phyloP scores from a whole-genome alignment of 2,113 vertebrate genomes.

The Ardeotis arabs region DNA sequence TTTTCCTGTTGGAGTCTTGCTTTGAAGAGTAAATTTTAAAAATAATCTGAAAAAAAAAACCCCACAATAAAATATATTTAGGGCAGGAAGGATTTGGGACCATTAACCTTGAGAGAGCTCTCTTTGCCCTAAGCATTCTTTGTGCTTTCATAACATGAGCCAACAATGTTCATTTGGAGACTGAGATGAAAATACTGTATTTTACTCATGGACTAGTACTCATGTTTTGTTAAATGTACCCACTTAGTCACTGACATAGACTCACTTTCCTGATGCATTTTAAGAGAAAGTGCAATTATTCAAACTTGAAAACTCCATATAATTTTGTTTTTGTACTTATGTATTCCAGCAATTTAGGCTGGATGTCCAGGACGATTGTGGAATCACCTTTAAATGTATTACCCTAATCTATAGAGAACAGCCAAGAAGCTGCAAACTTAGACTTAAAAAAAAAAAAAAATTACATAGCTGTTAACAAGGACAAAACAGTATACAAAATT shows the following conservation, averaged over 20 bases:
- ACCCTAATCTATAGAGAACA: neutral
- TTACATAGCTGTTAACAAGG: neutral
- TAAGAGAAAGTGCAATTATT: neutral
- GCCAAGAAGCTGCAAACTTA: neutral
- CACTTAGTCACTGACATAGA: neutral
- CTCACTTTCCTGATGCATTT: neutral
- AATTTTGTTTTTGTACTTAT: neutral
- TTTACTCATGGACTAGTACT: neutral
- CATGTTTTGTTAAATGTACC: neutral
- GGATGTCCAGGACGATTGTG: neutral
- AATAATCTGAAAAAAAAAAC: neutral
- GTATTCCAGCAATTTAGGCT: neutral
- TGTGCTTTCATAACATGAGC: neutral
- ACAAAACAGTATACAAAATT: neutral
- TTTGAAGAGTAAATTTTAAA: neutral
- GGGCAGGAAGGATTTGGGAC: neutral
- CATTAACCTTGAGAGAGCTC: neutral
- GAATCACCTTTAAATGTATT: neutral
- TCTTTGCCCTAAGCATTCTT: slow-evolving; percentile 6
- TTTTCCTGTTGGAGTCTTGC: neutral
- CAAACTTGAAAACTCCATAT: neutral
- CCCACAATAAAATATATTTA: neutral
- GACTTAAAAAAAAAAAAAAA: neutral
- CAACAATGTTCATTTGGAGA: neutral
- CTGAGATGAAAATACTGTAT: neutral